Conservation (phyloP, 2,797 vertebrate genomes). For the Balearica regulorum region DNA sequence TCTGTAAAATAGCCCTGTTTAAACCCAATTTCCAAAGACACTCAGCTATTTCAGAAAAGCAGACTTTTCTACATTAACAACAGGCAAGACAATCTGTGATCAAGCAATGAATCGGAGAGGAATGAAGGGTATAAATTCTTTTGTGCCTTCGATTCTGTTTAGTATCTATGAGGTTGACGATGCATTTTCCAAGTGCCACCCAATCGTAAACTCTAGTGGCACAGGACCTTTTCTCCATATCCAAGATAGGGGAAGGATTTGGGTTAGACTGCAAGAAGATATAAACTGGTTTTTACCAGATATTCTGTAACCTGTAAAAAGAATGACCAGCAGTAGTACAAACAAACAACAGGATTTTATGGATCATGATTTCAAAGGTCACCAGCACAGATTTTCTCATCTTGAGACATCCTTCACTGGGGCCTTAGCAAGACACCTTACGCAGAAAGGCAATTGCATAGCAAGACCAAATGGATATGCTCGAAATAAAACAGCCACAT, state of each 20-base stretch:
- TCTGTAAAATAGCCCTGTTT: neutral
- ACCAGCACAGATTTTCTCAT: neutral
- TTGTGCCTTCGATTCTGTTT: neutral
- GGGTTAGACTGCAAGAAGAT: neutral
- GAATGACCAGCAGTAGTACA: neutral
- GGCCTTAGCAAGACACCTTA: neutral
- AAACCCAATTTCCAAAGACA: neutral
- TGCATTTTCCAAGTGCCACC: neutral
- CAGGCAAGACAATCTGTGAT: neutral
- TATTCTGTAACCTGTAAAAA: neutral
- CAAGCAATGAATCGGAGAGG: neutral
- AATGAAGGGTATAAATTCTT: neutral
- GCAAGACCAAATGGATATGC: neutral
- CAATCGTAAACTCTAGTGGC: neutral
- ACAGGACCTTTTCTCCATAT: neutral
- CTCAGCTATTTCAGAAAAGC: neutral
- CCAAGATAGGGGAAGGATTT: neutral
- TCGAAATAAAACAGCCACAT: neutral
- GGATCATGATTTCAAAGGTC: neutral
- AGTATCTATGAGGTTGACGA: neutral
- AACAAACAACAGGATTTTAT: neutral
- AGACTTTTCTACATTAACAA: neutral
- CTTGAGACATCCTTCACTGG: neutral
- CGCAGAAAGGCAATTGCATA: neutral
- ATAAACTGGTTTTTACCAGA: neutral